phyloP scores from a whole-genome alignment of 1,140 invertebrate genomes.

The roundworm (Caenorhabditis elegans) region DNA sequence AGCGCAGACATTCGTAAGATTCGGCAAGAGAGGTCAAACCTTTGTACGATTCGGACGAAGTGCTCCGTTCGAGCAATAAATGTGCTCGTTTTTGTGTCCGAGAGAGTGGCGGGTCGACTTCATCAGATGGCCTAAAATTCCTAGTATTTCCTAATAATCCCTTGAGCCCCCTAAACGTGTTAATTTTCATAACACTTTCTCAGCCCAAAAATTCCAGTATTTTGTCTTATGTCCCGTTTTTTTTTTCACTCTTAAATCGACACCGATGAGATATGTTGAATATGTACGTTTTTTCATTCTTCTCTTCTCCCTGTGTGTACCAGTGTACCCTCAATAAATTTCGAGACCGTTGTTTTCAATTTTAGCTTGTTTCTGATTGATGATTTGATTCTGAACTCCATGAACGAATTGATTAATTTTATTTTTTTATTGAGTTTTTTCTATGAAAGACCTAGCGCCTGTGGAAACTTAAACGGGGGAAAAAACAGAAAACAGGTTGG shows the following conservation, averaged over 20 bases:
- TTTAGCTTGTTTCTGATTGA: too few relatives aligned
- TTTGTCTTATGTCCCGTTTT: not conserved
- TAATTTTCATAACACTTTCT: conserved; percentile 19
- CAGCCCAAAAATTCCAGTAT: too few relatives aligned
- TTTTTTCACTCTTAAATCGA: conserved; percentile 25
- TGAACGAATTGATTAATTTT: conserved; percentile 14
- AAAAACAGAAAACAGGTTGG: not conserved
- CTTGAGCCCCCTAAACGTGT: not conserved
- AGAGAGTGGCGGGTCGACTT: conserved; percentile 25
- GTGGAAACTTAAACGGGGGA: not conserved
- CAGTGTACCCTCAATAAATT: conserved; percentile 24
- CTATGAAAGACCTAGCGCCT: conserved; percentile 21
- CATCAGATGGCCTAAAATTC: conserved; percentile 12
- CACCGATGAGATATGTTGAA: conserved; percentile 18
- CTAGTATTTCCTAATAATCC: not conserved
- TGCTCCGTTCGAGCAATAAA: conserved; percentile 1
- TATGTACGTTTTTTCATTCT: conserved; percentile 24
- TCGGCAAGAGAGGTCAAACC: conserved; percentile 40
- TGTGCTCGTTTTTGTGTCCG: not conserved
- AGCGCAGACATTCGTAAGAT: conserved; percentile 52
- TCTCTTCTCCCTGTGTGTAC: too few relatives aligned
- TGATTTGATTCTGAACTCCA: not conserved
- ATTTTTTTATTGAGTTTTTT: not conserved
- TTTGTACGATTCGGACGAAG: conserved; percentile 39
- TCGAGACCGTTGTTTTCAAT: conserved; percentile 19